These are phyloP conservation scores for Lithobates pipiens DNA, from an alignment of 2,797 vertebrate species.

Conservation along the genomic window DNA sequence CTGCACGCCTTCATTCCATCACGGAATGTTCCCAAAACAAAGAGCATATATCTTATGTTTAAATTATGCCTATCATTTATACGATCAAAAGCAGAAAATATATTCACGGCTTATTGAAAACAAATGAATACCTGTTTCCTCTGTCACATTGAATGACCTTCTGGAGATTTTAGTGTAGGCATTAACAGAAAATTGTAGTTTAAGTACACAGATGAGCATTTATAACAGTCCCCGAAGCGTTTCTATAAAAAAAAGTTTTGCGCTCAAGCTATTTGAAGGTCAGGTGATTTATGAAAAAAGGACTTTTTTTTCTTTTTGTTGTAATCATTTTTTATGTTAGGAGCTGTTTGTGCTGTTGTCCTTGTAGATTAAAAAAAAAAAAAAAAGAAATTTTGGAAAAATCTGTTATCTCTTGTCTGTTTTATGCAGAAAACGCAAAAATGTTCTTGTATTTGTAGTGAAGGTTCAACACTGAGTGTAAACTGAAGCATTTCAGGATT, in stretches of 20 bases:
- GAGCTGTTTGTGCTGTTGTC: background rate
- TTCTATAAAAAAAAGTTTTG: background rate
- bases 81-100: conserved; percentile 52
- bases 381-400: too few relatives aligned
- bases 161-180: background rate
- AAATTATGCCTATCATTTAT: conserved; percentile 52
- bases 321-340: background rate
- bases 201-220: background rate
- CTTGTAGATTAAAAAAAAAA: background rate
- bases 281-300: background rate
- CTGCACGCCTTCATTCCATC: conserved; percentile 44
- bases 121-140: conserved; percentile 50
- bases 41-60: conserved; percentile 52
- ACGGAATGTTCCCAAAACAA: conserved; percentile 53
- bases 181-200: conserved; percentile 13
- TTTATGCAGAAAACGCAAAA: too few relatives aligned
- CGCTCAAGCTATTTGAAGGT: background rate
- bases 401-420: too few relatives aligned
- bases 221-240: background rate
- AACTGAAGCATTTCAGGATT: too few relatives aligned
- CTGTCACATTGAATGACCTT: conserved; percentile 59
- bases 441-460: too few relatives aligned
- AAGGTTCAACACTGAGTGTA: too few relatives aligned
- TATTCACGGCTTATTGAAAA: conserved; percentile 53
- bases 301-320: background rate